Evolutionary conservation across 1,140 invertebrate genomes (phyloP), one percentile per base, ranked within the genome.

Genomic region (Himalopsyche phryganea): DNA sequence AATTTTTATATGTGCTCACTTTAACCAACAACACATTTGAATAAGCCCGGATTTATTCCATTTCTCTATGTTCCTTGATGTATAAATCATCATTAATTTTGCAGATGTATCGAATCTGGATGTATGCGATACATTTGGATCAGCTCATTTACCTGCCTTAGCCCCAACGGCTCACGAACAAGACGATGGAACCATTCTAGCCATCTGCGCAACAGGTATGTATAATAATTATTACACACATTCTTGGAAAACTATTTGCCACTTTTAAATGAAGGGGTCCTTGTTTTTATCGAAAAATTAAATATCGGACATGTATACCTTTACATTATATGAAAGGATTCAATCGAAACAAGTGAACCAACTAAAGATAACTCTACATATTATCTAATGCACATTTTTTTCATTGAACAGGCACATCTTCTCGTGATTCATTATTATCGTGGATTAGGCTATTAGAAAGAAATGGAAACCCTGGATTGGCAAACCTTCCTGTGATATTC

Each of bases 361-460:
- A n/a, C n/a, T n/a, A n/a, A n/a, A n/a, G n/a, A n/a, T n/a, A n/a
- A n/a, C n/a, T n/a, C n/a, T 9, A 48, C 7, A 48, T 19, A 20
- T 48, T 18, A 6, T 17, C 7, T 3, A 20, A 15, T 46, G 6
- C 11, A 28, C n/a, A 15, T 13, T 45, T 33, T 58, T 35, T 35
- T 56, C 11, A 19, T 18, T 51, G 67, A 65, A 71, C 75, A 70
- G 92, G 94, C 55, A 90, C 90, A n/a, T 92, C 89, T 7, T 87
- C 86, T 32, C 85, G 91, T 77, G 91, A 96, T 75, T 96, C 94
- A 0, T 71, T 98, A 1, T 70, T 96, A 14, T 94, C 91, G 0
- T 98, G 96, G 96, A 87, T 98, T 66, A 81, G 92, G 54, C 83
- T 90, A 68, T 72, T 98, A 41, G 86, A 96, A 73, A 81, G 81